Conservation (phyloP, 2,888 invertebrate species). For the Meghimatium bilineatum region DNA sequence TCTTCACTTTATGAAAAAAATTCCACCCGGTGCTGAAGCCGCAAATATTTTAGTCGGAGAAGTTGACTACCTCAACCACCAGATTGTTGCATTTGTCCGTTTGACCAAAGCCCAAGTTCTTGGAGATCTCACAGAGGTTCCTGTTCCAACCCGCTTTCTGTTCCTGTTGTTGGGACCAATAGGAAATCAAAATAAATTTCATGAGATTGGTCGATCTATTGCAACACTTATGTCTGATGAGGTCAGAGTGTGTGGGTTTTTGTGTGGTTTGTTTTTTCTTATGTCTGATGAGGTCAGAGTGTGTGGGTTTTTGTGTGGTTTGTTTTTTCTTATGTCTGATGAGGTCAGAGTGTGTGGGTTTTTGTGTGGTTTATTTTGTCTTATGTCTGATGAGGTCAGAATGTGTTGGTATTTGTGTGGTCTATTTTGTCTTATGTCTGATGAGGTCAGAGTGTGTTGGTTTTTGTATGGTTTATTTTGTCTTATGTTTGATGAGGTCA, state of each 20-base stretch:
- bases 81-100: constrained; percentile 94
- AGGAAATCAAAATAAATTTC: constrained; percentile 81
- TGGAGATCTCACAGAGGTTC: constrained; percentile 97
- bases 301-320: not conserved
- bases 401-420: not conserved
- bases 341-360: not conserved
- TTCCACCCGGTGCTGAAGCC: constrained; percentile 96
- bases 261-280: no score
- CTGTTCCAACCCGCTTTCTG: constrained; percentile 90
- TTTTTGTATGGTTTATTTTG: no score
- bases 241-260: not conserved
- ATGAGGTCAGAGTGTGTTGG: no score
- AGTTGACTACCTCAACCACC: constrained; percentile 95
- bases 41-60: constrained; percentile 98
- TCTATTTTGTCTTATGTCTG: no score
- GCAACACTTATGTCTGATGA: constrained; percentile 88
- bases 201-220: constrained; percentile 96
- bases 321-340: constrained; percentile 75
- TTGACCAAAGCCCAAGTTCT: constrained; percentile 90
- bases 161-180: constrained; percentile 89
- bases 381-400: constrained; percentile 75
- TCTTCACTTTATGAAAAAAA: constrained; percentile 83
- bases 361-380: not conserved
- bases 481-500: no score
- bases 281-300: constrained; percentile 75